Conservation (phyloP, 2,888 invertebrate genomes). For the Elgonia sp. region DNA sequence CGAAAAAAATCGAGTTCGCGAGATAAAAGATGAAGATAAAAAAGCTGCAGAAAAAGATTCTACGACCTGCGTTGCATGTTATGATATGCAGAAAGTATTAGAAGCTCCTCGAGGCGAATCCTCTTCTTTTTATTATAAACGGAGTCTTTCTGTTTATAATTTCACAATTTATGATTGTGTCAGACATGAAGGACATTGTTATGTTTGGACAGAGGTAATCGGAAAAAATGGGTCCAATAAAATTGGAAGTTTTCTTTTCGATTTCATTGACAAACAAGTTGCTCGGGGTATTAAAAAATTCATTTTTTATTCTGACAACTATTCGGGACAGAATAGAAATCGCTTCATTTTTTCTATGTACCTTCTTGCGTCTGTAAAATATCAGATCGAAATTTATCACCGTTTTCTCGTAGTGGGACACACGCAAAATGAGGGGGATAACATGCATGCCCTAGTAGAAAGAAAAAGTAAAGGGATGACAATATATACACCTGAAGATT, state of each 20-base stretch:
- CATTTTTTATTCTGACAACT: conserved; percentile 80
- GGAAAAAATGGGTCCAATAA: conserved; percentile 67
- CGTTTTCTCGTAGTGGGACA: conserved; percentile 15
- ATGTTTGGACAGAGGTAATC: conserved; percentile 79
- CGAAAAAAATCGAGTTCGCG: conserved; percentile 76
- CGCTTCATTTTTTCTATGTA: conserved; percentile 78
- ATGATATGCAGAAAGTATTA: conserved; percentile 61
- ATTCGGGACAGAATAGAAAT: conserved; percentile 80
- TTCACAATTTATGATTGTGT: conserved; percentile 75
- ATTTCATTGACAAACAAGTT: conserved; percentile 25
- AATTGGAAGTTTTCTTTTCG: conserved; percentile 38
- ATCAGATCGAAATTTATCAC: conserved; percentile 11
- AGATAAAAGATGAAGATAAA: conserved; percentile 79
- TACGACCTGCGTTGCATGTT: conserved; percentile 39
- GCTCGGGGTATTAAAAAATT: conserved; percentile 74
- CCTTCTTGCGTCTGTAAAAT: conserved; percentile 74
- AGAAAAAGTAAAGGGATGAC: not conserved
- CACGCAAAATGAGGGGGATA: conserved; percentile 10
- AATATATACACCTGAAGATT: conserved; percentile 22
- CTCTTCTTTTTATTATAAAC: conserved; percentile 73
- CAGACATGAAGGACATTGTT: conserved; percentile 76
- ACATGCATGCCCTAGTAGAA: conserved; percentile 15
- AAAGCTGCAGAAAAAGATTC: conserved; percentile 59
- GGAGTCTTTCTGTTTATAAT: conserved; percentile 69
- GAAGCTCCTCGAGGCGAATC: conserved; percentile 37